Evolutionary conservation across 1,140 invertebrate genomes (phyloP), one percentile per base, ranked within the genome.

Genomic region (Drosophila quadrilineata): DNA sequence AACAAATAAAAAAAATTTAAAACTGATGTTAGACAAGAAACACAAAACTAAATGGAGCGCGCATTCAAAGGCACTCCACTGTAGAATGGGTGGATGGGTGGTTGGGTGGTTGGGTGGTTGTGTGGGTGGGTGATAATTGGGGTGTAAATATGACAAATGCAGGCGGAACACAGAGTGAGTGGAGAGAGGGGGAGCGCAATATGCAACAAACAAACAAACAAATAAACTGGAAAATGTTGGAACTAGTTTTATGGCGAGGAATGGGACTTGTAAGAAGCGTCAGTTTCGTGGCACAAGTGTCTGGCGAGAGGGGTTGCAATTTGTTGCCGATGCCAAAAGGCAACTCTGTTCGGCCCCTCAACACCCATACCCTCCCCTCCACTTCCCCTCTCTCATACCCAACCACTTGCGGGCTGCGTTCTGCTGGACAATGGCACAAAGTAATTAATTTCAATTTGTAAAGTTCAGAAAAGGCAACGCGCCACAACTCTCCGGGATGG

Each of bases 371-470:
- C n/a, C n/a, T n/a, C n/a, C 10, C 22, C 24, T 17, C 33, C 16
- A 0, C 29, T 36, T 19, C 35, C 29, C 8, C 4, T 4, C 21
- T 6, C 12, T 14, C 2, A 4, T 3, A 22, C 22, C 5, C 10
- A n/a, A n/a, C n/a, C 31, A 2, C 2, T 16, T 16, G 29, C 10
- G 4, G 31, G 31, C 26, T 1, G 17, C 29, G 29, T 21, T 14
- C 36, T 36, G 31, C 36, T 41, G 59, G 70, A 53, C 70, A 72
- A 69, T 69, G 58, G 58, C 58, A 63, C 59, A 54, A 65, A 77
- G 77, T 82, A 82, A 82, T 82, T 84, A 76, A 84, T 82, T 84
- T 82, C 77, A 76, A 76, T 82, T 84, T 82, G 76, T 72, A 76
- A 84, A 82, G 72, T 84, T 82, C 76, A 84, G 72, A 62, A 84